Evolutionary conservation across 2,113 vertebrate genomes (phyloP).

Genomic region (Tachycineta bicolor): DNA sequence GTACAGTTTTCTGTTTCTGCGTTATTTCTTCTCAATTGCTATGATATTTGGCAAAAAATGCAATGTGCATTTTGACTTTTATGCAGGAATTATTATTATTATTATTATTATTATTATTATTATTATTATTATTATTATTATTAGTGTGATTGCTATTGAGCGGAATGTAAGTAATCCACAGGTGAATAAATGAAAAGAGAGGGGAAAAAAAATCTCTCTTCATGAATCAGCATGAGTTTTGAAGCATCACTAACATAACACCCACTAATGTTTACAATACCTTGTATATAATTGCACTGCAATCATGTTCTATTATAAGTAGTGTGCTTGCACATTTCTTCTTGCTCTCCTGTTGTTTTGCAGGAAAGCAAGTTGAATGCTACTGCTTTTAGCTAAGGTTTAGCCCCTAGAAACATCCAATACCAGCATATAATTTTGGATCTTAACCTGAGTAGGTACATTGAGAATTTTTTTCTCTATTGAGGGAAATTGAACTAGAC

Average conservation of each 20-base stretch:
- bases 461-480: background rate
- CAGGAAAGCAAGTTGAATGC: background rate
- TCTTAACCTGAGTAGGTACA: background rate
- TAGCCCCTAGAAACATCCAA: background rate
- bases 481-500: background rate
- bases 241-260: background rate
- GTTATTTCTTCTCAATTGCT: background rate
- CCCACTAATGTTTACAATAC: background rate
- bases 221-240: background rate
- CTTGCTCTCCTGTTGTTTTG: background rate
- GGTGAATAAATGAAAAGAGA: background rate
- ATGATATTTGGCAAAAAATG: background rate
- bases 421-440: background rate
- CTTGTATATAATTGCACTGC: background rate
- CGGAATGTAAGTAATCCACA: background rate
- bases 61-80: background rate
- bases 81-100: background rate
- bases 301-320: background rate
- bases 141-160: background rate
- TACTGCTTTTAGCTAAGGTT: background rate
- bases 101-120: background rate
- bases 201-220: background rate
- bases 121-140: background rate
- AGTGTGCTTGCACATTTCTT: background rate
- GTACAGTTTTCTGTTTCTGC: background rate